Conservation (phyloP, 2,797 vertebrate species). For the Taenioides sp. region DNA sequence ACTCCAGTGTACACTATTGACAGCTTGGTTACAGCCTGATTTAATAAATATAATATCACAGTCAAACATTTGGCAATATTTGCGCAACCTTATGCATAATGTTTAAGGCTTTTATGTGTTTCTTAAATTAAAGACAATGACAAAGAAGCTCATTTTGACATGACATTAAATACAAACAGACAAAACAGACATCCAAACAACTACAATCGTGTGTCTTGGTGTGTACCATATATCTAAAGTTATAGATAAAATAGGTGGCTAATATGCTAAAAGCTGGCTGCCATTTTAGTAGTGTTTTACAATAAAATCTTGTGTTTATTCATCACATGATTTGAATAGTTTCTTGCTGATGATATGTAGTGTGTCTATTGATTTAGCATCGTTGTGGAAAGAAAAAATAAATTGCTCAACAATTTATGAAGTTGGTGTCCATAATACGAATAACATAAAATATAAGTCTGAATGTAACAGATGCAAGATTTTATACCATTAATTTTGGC, state of each 20-base stretch:
- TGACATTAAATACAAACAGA: conserved; percentile 46
- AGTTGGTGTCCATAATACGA: conserved; percentile 39
- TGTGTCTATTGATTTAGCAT: conserved; percentile 7
- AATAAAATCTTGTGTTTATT: neutral
- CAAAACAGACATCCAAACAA: conserved; percentile 19
- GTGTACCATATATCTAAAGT: conserved; percentile 30
- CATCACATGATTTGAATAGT: neutral
- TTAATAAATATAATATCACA: conserved; percentile 39
- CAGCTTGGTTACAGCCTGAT: conserved; percentile 25
- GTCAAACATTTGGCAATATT: conserved; percentile 23
- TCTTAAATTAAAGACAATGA: conserved; percentile 32
- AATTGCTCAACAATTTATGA: conserved; percentile 51
- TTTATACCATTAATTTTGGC: conserved; percentile 54
- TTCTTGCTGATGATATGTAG: neutral
- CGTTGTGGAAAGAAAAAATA: neutral
- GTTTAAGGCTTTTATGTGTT: conserved; percentile 36
- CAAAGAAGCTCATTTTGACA: conserved; percentile 28
- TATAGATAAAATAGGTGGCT: neutral
- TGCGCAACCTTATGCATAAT: conserved; percentile 26
- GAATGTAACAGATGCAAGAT: conserved; percentile 55
- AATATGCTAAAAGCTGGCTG: neutral
- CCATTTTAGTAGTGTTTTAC: neutral
- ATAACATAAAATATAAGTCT: conserved; percentile 27
- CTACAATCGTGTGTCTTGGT: conserved; percentile 17
- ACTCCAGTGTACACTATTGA: conserved; percentile 50